Evolutionary conservation across 2,888 invertebrate species (phyloP).

Genomic region (Sesamia inferens): DNA sequence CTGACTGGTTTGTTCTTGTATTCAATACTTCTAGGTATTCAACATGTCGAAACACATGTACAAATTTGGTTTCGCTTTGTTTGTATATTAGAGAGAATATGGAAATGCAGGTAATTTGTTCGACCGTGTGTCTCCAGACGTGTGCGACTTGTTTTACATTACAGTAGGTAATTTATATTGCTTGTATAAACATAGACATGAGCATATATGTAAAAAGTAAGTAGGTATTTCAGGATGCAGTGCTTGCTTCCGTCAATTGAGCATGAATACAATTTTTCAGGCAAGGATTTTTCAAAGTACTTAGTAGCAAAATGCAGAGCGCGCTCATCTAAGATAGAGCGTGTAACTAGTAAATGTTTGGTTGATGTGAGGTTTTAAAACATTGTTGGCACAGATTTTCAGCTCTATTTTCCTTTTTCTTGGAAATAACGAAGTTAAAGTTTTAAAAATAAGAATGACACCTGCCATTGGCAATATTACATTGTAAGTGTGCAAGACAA

Average conservation of each 20-base stretch:
- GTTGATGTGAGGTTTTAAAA: neutral
- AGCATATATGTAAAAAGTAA: constrained; percentile 51
- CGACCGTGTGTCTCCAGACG: constrained; percentile 62
- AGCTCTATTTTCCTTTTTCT: neutral
- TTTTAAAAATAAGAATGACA: neutral
- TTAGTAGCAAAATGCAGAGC: neutral
- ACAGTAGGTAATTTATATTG: constrained; percentile 42
- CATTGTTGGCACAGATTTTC: neutral
- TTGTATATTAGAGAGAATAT: constrained; percentile 60
- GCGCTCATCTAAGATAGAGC: neutral
- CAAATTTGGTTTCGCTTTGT: constrained; percentile 69
- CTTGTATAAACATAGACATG: constrained; percentile 59
- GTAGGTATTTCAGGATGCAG: constrained; percentile 38
- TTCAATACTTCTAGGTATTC: constrained; percentile 56
- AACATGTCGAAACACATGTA: constrained; percentile 65
- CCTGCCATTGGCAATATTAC: constrained; percentile 1
- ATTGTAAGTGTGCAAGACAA: neutral
- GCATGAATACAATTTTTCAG: constrained; percentile 23
- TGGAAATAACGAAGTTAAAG: neutral
- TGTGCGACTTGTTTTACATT: constrained; percentile 45
- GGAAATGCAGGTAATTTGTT: constrained; percentile 65
- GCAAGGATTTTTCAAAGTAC: neutral
- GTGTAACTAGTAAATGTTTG: neutral
- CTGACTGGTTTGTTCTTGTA: constrained; percentile 38
- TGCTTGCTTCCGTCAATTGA: constrained; percentile 42